A percentile compares a stretch with the other conserved stretches of the same genome.
Evolutionary conservation across 2,113 vertebrate genomes (phyloP).

Genomic region (Butorides virescens): DNA sequence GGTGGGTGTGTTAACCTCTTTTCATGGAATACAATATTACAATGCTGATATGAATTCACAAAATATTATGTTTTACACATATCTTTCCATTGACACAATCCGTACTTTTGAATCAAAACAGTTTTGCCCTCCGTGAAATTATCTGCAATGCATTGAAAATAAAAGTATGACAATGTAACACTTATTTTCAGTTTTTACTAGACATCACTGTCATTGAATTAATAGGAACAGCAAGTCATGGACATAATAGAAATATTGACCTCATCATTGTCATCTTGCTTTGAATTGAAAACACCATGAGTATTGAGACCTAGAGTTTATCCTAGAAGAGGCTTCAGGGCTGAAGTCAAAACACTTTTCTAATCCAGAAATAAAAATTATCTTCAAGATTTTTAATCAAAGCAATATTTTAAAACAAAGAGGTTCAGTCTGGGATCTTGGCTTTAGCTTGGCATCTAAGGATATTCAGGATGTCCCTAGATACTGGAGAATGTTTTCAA

Average conservation of each 20-base stretch:
- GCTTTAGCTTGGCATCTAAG: background rate
- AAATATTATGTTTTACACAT: background rate
- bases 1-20: background rate
- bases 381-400: background rate
- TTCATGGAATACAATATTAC: background rate
- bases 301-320: background rate
- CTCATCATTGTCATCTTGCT: background rate
- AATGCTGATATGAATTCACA: background rate
- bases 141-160: background rate
- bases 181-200: background rate
- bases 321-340: background rate
- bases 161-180: background rate
- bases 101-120: background rate
- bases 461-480: background rate
- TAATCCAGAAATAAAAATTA: background rate
- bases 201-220: background rate
- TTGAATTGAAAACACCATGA: background rate
- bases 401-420: background rate
- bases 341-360: background rate
- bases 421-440: background rate
- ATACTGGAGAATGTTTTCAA: background rate
- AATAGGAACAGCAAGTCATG: background rate
- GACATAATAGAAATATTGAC: background rate
- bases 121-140: background rate
- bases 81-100: background rate